Evolutionary conservation across 1,140 invertebrate species (phyloP), one percentile per base, ranked within the genome.

Genomic region (Lepidostoma basale): DNA sequence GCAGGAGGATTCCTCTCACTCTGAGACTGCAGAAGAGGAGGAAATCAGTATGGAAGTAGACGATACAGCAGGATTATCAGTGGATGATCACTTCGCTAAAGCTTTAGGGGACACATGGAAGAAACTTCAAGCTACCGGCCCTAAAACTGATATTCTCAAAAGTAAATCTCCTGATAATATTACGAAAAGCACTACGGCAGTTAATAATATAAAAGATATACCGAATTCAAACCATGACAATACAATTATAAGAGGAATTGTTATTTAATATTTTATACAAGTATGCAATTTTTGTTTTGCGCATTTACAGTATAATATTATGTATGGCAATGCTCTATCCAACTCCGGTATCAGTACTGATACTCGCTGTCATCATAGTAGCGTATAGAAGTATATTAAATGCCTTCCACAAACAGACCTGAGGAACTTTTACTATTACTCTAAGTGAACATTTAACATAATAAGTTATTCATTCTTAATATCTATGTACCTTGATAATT

Each of bases 51-150:
- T 84, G 79, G 84, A 86, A 68, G 77, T 82, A 0, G 79, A 81
- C 47, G 85, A 85, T 40, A 40, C 39, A 36, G 77, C 80, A 0
- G 81, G 78, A 54, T 65, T 83, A 1, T 87, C 87, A 75, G 94
- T 98, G 14, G 96, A 98, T 81, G 96, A 98, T 78, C 96, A 98
- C 77, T 98, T 98, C 81, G 94, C 95, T 10, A 97, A 98, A 85
- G 95, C 96, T 1, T 84, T 98, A 3, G 95, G 95, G 0, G 94
- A 96, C 68, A 97, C 94, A 0, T 98, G 95, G 95, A 87, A 90
- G 64, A 91, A 93, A 79, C 85, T 98, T 70, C 88, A 91, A 76
- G 87, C 85, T 28, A 85, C 79, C 3, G 82, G 84, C 56, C 76
- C 81, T 77, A 84, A 79, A 73, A 47, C 47, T 25, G 56, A 59